Conservation (phyloP, 2,888 invertebrate genomes). For the Amiota communis region DNA sequence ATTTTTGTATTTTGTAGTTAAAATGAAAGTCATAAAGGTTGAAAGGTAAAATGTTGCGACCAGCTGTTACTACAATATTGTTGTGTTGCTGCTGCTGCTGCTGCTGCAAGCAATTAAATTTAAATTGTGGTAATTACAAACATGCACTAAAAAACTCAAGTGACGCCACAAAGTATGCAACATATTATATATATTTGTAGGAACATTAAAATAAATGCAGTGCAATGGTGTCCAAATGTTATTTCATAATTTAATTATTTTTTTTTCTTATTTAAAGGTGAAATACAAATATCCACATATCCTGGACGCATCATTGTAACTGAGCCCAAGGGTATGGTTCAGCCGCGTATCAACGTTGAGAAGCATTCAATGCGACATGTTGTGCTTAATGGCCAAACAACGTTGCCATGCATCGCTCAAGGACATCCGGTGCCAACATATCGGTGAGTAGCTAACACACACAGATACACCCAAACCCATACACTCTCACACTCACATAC, state of each 20-base stretch:
- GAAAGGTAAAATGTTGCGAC: not conserved
- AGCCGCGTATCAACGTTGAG: conserved; percentile 83
- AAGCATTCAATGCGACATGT: conserved; percentile 81
- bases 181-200: conserved; percentile 14
- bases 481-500: not conserved
- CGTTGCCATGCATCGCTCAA: conserved; percentile 85
- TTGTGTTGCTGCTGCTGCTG: not conserved
- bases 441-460: conserved; percentile 75
- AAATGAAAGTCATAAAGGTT: not conserved
- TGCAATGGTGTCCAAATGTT: conserved; percentile 31
- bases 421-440: conserved; percentile 87
- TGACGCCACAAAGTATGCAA: conserved; percentile 32
- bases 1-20: too few species aligned
- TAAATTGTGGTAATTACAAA: conserved; percentile 15
- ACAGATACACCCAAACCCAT: conserved; percentile 9
- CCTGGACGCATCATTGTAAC: conserved; percentile 79
- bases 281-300: conserved; percentile 80
- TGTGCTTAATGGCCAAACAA: conserved; percentile 82
- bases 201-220: conserved; percentile 38
- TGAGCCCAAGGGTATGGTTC: conserved; percentile 84
- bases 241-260: conserved; percentile 36
- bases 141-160: not conserved
- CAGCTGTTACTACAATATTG: not conserved
- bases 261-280: conserved; percentile 66
- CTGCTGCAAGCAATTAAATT: conserved; percentile 20